Conservation (phyloP, 53 echinoderm and acorn worm species). For the Astropecten irregularis region DNA sequence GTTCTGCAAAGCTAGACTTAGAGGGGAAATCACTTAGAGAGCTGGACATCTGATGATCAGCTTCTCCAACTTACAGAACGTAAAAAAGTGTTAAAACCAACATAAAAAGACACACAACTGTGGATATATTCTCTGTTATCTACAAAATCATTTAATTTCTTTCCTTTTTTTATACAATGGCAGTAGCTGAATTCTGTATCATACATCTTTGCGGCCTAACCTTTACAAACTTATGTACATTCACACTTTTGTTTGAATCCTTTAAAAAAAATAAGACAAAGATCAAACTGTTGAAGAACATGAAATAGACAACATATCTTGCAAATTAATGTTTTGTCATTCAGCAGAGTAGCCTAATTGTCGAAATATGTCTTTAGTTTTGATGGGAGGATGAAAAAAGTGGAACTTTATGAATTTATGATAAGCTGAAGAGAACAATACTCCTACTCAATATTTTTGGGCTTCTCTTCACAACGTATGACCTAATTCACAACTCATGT, state of each 20-base stretch:
- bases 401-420: too few species aligned
- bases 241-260: not conserved
- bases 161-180: constrained; percentile 42
- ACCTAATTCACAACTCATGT: too few species aligned
- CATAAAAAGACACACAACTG: not conserved
- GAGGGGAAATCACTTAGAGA: too few species aligned
- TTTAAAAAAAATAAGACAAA: not conserved
- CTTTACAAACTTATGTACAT: constrained; percentile 41
- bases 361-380: too few species aligned
- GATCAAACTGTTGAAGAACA: not conserved
- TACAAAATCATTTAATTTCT: constrained; percentile 54
- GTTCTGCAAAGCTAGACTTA: too few species aligned
- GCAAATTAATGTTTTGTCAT: not conserved
- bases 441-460: too few species aligned
- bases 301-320: not conserved
- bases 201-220: constrained; percentile 37
- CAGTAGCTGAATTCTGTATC: constrained; percentile 44
- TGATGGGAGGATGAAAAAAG: too few species aligned
- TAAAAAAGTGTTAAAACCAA: too few species aligned
- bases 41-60: too few species aligned
- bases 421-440: too few species aligned
- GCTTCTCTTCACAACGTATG: too few species aligned
- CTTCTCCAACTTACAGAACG: too few species aligned
- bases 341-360: not conserved
- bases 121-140: constrained; percentile 10